Conservation (phyloP, 2,797 vertebrate genomes). For the Pyrrhura leucotis region DNA sequence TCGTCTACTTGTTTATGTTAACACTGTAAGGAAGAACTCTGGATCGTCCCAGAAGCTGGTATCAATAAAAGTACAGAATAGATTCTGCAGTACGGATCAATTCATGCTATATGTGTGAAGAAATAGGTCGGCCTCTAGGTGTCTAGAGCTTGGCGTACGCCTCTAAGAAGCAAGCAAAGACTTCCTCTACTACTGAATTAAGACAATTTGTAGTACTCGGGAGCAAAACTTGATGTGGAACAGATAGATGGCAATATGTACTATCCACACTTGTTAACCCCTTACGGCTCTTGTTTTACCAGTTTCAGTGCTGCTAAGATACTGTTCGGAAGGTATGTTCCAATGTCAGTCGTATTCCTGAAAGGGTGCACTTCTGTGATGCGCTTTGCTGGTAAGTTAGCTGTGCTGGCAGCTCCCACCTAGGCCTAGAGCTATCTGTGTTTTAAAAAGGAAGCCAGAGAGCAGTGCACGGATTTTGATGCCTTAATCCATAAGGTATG, state of each 20-base stretch:
- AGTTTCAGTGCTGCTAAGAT: background rate
- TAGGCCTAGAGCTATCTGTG: background rate
- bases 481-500: background rate
- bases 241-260: background rate
- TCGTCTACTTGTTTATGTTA: background rate
- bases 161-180: background rate
- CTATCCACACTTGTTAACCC: background rate
- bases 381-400: background rate
- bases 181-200: background rate
- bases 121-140: background rate
- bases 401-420: background rate
- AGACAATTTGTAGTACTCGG: background rate
- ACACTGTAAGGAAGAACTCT: background rate
- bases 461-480: background rate
- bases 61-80: background rate
- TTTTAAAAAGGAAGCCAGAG: background rate
- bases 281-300: background rate
- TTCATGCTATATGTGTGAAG: accelerated
- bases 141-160: background rate
- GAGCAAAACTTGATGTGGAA: background rate
- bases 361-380: background rate
- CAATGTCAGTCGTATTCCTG: background rate
- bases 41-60: accelerated
- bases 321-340: background rate
- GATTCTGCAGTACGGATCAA: background rate